Evolutionary conservation across 2,797 vertebrate genomes (phyloP).

Genomic region (Rhabdomys pumilio): DNA sequence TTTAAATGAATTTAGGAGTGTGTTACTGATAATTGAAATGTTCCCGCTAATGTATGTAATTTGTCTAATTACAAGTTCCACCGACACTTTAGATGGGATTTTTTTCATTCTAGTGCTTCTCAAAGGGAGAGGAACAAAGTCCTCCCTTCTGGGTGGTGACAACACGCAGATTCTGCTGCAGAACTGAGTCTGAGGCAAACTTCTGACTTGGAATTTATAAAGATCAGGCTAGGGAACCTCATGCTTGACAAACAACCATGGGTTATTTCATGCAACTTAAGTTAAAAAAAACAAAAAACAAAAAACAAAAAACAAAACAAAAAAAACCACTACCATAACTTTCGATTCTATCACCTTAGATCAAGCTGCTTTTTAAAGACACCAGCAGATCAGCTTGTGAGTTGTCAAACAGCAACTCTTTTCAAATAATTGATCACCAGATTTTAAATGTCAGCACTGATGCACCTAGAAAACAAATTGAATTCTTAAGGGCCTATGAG

Average conservation of each 20-base stretch:
- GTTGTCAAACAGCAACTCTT: slow-evolving; percentile 56
- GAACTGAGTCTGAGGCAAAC: neutral
- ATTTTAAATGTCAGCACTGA: slow-evolving; percentile 70
- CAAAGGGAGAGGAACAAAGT: neutral
- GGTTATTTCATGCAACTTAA: slow-evolving; percentile 51
- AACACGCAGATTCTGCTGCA: slow-evolving; percentile 14
- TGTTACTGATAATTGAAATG: neutral
- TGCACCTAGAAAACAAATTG: slow-evolving; percentile 45
- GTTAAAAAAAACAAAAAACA: too few relatives aligned
- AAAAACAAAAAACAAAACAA: slow-evolving; percentile 46
- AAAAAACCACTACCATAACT: neutral
- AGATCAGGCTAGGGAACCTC: neutral
- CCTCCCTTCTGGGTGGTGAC: slow-evolving; percentile 26
- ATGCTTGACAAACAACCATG: neutral
- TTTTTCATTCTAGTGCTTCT: slow-evolving; percentile 19
- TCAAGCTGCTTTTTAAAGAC: slow-evolving; percentile 14
- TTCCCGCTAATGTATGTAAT: neutral
- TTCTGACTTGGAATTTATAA: slow-evolving; percentile 33
- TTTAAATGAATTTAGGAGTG: slow-evolving; percentile 54
- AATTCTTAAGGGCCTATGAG: neutral
- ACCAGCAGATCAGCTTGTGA: slow-evolving; percentile 51
- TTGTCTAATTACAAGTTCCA: slow-evolving; percentile 53
- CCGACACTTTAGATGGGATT: neutral
- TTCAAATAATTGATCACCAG: slow-evolving; percentile 58
- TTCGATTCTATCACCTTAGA: slow-evolving; percentile 30